Base-by-base conservation (phyloP, 2,113 vertebrate species). In the Phoenicopterus ruber region DNA sequence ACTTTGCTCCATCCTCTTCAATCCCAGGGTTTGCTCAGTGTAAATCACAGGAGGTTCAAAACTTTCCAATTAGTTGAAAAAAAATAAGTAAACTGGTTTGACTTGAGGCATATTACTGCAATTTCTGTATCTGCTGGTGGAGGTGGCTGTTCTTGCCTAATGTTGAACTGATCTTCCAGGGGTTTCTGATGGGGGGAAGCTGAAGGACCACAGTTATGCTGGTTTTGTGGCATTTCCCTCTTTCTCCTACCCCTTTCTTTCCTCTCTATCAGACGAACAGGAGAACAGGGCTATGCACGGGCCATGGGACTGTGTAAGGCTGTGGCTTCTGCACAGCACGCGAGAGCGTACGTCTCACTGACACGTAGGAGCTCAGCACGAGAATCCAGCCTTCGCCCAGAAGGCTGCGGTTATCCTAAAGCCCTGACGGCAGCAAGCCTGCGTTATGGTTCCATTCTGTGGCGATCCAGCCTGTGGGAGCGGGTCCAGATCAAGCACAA, bases 31-130 rank as follows among this genome's bases (percentile, higher is more conserved):
- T 63, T 82, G 31, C 38, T 21, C 29, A 36, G 19, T 6, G 6
- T 4, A 28, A 86, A 32, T 40, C 31, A 65, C 11, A 50, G 32
- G 15, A 84, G 16, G 12, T 50, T 42, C 15, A n/a, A 5, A 82
- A 76, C 22, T n/a, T 85, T 58, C 31, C 26, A 21, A 9, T 65
- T 31, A 34, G 44, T 17, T n/a, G 6, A 7, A 55, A 58, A 86
- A 70, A 90, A 58, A 20, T 14, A 84, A 80, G 36, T 18, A 85
- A 94, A 82, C 58, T 88, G 42, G n/a, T 82, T 97, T 94, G 58
- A 50, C 96, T n/a, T 87, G 50, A 78, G n/a, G 72, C 44, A 81
- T 6, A 6, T 36, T 47, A 59, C 20, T 58, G 19, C 21, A 54
- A 10, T 58, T 62, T 34, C 47, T 67, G 0, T 50, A 58, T 86